Evolutionary conservation across 2,888 invertebrate genomes (phyloP).

Genomic region (Monoplex corrugatus): DNA sequence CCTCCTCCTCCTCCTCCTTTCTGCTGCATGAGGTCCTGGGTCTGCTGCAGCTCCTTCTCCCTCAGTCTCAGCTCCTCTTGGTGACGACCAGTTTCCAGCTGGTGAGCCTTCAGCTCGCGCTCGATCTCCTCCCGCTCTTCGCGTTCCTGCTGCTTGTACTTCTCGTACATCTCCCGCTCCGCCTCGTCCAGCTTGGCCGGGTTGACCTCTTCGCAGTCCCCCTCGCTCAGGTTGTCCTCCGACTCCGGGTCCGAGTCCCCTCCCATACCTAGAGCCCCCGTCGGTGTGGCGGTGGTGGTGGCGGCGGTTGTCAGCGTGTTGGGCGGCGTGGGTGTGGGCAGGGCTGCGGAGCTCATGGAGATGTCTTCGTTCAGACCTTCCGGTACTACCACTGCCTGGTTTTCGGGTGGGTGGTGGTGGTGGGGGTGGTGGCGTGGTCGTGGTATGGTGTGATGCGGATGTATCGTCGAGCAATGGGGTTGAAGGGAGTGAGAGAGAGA

Average conservation of each 20-base stretch:
- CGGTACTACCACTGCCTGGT: slow-evolving; percentile 10
- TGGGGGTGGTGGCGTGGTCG: background rate
- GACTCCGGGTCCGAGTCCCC: slow-evolving; percentile 60
- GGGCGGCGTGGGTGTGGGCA: background rate
- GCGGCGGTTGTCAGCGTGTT: background rate
- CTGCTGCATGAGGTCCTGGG: slow-evolving; percentile 62
- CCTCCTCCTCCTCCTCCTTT: slow-evolving; percentile 54
- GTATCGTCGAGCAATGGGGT: background rate
- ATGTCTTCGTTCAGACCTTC: background rate
- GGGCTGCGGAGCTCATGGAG: background rate
- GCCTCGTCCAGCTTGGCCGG: slow-evolving; percentile 76
- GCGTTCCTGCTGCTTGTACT: slow-evolving; percentile 80
- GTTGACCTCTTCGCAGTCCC: slow-evolving; percentile 64
- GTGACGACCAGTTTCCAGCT: slow-evolving; percentile 74
- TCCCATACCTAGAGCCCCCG: background rate
- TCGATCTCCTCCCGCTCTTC: slow-evolving; percentile 81
- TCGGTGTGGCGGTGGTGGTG: background rate
- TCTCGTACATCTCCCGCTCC: slow-evolving; percentile 78
- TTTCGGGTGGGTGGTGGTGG: background rate
- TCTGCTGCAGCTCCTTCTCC: slow-evolving; percentile 70
- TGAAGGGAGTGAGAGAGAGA: background rate
- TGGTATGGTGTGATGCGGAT: background rate
- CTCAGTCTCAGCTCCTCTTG: slow-evolving; percentile 72
- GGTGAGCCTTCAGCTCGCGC: slow-evolving; percentile 80
- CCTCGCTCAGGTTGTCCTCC: slow-evolving; percentile 66